Conservation (phyloP, 2,113 vertebrate genomes). For the Acrocephalus kingi region DNA sequence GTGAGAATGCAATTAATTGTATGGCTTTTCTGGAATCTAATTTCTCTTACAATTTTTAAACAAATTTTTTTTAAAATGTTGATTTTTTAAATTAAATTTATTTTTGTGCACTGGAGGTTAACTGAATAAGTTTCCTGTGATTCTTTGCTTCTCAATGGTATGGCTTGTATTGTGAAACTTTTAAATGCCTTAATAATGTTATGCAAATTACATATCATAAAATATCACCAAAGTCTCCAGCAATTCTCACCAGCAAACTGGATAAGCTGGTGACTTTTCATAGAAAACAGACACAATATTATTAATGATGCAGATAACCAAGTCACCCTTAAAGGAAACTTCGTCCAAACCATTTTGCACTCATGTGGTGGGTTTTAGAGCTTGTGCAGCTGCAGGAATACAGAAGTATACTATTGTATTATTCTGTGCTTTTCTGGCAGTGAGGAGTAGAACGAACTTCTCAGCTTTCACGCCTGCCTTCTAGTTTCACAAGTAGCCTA, state of each 20-base stretch:
- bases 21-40: not conserved
- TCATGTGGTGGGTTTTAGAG: not conserved
- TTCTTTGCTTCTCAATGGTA: not conserved
- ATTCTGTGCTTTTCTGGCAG: not conserved
- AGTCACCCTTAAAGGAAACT: not conserved
- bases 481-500: conserved; percentile 11
- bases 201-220: not conserved
- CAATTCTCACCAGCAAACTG: not conserved
- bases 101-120: not conserved
- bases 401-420: not conserved
- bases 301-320: not conserved
- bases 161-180: not conserved
- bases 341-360: not conserved
- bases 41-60: not conserved
- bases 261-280: not conserved
- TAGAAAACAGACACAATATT: not conserved
- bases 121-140: not conserved
- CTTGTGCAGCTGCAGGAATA: not conserved
- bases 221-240: not conserved
- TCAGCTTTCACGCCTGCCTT: not conserved
- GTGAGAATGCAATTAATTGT: not conserved
- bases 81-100: not conserved
- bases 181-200: not conserved
- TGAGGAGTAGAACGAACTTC: not conserved
- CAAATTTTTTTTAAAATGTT: not conserved